These are phyloP conservation scores for Cyclophora albipunctata DNA, from an alignment of 2,888 invertebrate species.

Conservation along the genomic window DNA sequence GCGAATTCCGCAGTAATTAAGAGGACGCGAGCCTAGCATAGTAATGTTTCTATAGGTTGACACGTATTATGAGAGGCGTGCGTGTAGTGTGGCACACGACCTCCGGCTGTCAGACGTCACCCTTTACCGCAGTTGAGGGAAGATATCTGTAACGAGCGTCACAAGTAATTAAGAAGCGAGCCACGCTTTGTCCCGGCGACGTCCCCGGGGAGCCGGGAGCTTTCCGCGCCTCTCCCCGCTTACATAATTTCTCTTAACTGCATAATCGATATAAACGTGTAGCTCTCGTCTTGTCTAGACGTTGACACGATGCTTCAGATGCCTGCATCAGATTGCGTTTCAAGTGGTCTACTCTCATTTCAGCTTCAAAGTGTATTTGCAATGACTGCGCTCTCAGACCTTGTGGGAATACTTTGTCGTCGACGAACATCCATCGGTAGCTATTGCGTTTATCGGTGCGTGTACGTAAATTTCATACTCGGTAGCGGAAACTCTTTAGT, in stretches of 20 bases:
- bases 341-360: conserved; percentile 26
- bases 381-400: conserved; percentile 28
- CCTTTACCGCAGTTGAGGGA: conserved; percentile 43
- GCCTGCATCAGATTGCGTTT: conserved; percentile 41
- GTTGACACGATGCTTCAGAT: conserved; percentile 36
- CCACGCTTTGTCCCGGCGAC: conserved; percentile 43
- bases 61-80: conserved; percentile 21
- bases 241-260: conserved; percentile 66
- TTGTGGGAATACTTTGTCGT: conserved; percentile 12
- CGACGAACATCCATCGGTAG: conserved; percentile 2
- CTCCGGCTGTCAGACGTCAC: conserved; percentile 34
- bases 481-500: conserved; percentile 49
- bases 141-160: conserved; percentile 54
- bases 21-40: conserved; percentile 37
- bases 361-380: conserved; percentile 28
- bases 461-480: conserved; percentile 30
- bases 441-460: conserved; percentile 12
- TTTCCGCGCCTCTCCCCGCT: conserved; percentile 50
- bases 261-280: conserved; percentile 66
- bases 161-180: conserved; percentile 65
- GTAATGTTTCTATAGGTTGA: conserved; percentile 45
- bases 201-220: conserved; percentile 31
- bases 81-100: conserved; percentile 18
- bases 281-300: conserved; percentile 54
- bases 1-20: conserved; percentile 39